Evolutionary conservation across 2,888 invertebrate genomes (phyloP).

Genomic region (Microplitis deprimator): DNA sequence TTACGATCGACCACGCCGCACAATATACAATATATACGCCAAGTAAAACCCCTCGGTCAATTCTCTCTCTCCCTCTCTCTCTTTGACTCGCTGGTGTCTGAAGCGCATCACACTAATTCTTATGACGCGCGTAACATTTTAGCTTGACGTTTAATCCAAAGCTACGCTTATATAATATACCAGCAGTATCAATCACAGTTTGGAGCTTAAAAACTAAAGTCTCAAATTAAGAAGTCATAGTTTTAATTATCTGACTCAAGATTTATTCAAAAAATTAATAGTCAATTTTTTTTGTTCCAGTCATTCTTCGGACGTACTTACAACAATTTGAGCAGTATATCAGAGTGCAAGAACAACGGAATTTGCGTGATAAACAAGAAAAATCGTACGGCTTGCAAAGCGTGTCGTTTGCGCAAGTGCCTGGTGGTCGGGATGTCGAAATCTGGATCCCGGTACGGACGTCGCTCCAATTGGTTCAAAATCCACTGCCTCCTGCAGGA

Average conservation of each 20-base stretch:
- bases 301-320: conserved; percentile 94
- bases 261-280: neutral
- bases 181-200: neutral
- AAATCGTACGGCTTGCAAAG: conserved; percentile 93
- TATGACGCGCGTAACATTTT: conserved; percentile 65
- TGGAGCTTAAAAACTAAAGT: neutral
- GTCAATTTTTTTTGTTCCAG: conserved; percentile 76
- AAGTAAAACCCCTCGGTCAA: conserved; percentile 1
- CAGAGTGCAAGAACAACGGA: conserved; percentile 93
- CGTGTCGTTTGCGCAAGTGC: conserved; percentile 89
- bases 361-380: conserved; percentile 94
- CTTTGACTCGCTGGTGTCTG: conserved; percentile 27
- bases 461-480: conserved; percentile 94
- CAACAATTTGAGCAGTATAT: conserved; percentile 90
- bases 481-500: conserved; percentile 91
- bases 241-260: too few species aligned
- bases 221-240: too few species aligned
- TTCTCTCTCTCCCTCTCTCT: conserved; percentile 37
- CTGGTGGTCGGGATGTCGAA: conserved; percentile 93
- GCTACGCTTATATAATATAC: conserved; percentile 36
- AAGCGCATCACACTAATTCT: conserved; percentile 61
- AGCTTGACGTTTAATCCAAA: conserved; percentile 62
- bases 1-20: conserved; percentile 66
- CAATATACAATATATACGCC: conserved; percentile 46
- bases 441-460: conserved; percentile 90